Evolutionary conservation across 2,888 invertebrate genomes (phyloP).

Genomic region (Amiota minor): DNA sequence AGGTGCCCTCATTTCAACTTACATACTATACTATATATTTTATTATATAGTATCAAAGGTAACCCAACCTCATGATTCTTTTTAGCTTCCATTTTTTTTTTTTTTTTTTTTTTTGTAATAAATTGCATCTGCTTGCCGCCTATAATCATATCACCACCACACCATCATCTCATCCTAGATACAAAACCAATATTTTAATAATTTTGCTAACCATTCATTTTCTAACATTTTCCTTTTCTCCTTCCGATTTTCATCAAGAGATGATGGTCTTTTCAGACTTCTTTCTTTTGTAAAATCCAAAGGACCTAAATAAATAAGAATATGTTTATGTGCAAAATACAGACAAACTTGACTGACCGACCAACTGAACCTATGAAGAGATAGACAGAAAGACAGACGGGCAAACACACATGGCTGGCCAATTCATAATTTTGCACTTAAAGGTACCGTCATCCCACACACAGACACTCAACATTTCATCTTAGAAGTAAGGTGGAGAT

Average conservation of each 20-base stretch:
- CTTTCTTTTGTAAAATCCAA: constrained; percentile 41
- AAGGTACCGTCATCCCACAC: constrained; percentile 37
- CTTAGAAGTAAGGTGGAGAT: no score
- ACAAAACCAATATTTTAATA: constrained; percentile 53
- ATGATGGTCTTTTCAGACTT: constrained; percentile 39
- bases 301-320: constrained; percentile 71
- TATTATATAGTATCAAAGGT: no score
- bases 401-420: constrained; percentile 39
- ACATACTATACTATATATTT: no score
- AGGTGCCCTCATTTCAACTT: no score
- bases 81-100: no score
- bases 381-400: constrained; percentile 25
- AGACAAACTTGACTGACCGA: constrained; percentile 60
- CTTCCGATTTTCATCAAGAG: constrained; percentile 16
- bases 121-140: no score
- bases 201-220: constrained; percentile 48
- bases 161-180: constrained; percentile 16
- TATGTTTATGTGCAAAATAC: constrained; percentile 72
- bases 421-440: constrained; percentile 68
- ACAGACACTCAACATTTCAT: no score
- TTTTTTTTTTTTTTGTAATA: no score
- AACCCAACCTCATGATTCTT: no score
- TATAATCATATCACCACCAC: background rate
- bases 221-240: constrained; percentile 25
- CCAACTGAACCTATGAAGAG: background rate